phyloP scores from a whole-genome alignment of 2,888 invertebrate species.

The Cataglyphis altisquamis region DNA sequence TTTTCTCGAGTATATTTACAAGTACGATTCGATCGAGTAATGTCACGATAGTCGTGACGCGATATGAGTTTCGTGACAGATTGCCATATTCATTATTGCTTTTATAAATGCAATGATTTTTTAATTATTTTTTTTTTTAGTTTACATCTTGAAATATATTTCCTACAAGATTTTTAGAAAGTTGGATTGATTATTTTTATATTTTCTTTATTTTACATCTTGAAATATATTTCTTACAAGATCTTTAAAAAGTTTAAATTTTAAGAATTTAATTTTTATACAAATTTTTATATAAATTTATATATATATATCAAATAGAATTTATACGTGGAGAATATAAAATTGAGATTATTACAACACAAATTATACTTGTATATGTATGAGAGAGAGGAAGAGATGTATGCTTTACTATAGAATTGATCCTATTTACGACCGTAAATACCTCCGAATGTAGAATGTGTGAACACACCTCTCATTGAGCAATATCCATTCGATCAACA shows the following conservation, averaged over 20 bases:
- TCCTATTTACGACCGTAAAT: slow-evolving; percentile 72
- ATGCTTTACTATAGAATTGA: slow-evolving; percentile 65
- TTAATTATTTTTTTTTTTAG: too few relatives aligned
- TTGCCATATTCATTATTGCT: not conserved
- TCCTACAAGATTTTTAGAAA: too few relatives aligned
- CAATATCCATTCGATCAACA: slow-evolving; percentile 61
- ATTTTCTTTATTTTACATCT: too few relatives aligned
- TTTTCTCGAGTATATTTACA: not conserved
- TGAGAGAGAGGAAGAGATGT: not conserved
- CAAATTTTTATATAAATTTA: too few relatives aligned
- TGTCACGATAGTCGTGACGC: not conserved
- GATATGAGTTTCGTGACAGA: not conserved
- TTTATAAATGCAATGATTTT: not conserved
- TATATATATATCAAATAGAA: too few relatives aligned
- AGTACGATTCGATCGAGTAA: not conserved
- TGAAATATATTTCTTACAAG: not conserved
- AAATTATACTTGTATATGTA: slow-evolving; percentile 35
- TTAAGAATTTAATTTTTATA: not conserved
- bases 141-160: not conserved
- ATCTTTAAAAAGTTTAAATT: not conserved
- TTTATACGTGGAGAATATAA: not conserved
- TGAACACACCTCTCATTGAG: slow-evolving; percentile 46
- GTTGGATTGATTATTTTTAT: too few relatives aligned
- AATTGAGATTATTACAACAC: slow-evolving; percentile 43
- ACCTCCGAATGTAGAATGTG: slow-evolving; percentile 60